Conservation (phyloP, 64 coral and sea anemone genomes). For the Catalaphyllia jardinei region DNA sequence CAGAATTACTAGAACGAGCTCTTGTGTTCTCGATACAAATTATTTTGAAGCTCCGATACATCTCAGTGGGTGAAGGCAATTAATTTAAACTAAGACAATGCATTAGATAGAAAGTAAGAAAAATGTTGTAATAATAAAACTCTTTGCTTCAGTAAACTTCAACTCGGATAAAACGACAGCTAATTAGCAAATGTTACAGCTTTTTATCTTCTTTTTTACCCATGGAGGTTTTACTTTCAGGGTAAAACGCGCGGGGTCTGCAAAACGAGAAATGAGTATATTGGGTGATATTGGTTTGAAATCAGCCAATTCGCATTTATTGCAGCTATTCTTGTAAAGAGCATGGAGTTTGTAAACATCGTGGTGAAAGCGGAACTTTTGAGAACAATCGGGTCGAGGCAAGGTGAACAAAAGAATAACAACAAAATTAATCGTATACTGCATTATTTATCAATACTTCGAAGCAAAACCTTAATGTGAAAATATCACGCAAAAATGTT, state of each 20-base stretch:
- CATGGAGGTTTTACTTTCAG: neutral
- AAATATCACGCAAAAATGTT: neutral
- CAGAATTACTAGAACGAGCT: too few species aligned
- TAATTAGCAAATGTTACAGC: neutral
- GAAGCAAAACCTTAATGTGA: neutral
- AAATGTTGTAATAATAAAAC: too few species aligned
- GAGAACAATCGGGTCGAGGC: neutral
- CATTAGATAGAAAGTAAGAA: too few species aligned
- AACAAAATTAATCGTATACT: neutral
- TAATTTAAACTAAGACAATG: too few species aligned
- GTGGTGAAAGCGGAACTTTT: slow-evolving; percentile 28
- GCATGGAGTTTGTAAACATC: slow-evolving; percentile 18
- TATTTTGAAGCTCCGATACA: too few species aligned
- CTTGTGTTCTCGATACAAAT: too few species aligned
- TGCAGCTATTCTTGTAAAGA: neutral
- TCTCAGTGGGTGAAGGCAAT: too few species aligned
- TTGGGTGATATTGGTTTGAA: neutral
- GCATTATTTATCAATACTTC: neutral
- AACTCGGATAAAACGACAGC: too few species aligned
- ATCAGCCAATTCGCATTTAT: neutral
- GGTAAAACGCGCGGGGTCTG: neutral
- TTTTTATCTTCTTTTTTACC: neutral
- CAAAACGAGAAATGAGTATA: neutral
- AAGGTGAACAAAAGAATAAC: slow-evolving; percentile 26
- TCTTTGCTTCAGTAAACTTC: too few species aligned